A percentile compares a stretch with the other conserved stretches of the same genome.
These are phyloP conservation scores for Ganaspis sp. DNA, from an alignment of 1,140 invertebrate genomes.

Conservation along the genomic window DNA sequence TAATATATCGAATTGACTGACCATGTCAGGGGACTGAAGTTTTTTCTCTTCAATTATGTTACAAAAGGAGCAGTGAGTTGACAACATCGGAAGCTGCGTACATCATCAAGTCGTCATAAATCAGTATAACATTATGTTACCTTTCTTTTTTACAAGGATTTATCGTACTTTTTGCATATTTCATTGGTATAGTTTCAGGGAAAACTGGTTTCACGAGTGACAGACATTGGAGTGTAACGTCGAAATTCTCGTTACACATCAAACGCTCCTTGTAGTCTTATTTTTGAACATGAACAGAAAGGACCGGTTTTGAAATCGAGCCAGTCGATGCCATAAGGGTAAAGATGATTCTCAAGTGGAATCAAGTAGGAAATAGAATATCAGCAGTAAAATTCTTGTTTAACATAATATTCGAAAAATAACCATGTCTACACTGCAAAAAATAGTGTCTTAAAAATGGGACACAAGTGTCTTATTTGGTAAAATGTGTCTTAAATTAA, in stretches of 20 bases:
- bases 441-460: too few species aligned
- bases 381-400: constrained; percentile 38
- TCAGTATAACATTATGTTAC: constrained; percentile 29
- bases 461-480: too few species aligned
- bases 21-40: neutral
- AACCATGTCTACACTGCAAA: too few species aligned
- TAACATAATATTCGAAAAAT: too few species aligned
- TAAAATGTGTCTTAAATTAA: too few species aligned
- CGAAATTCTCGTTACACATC: constrained; percentile 48
- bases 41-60: neutral
- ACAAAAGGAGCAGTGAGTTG: neutral
- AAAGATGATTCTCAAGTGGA: constrained; percentile 45
- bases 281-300: constrained; percentile 37
- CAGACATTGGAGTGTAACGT: constrained; percentile 41
- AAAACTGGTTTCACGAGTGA: constrained; percentile 45
- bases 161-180: neutral
- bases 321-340: constrained; percentile 48
- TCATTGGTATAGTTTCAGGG: neutral
- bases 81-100: neutral
- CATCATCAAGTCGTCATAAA: constrained; percentile 24
- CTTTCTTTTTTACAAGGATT: constrained; percentile 22
- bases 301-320: constrained; percentile 53
- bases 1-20: too few species aligned
- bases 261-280: constrained; percentile 51
- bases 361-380: constrained; percentile 50